Evolutionary conservation across 2,797 vertebrate genomes (phyloP).

Genomic region (Spheniscus humboldti): DNA sequence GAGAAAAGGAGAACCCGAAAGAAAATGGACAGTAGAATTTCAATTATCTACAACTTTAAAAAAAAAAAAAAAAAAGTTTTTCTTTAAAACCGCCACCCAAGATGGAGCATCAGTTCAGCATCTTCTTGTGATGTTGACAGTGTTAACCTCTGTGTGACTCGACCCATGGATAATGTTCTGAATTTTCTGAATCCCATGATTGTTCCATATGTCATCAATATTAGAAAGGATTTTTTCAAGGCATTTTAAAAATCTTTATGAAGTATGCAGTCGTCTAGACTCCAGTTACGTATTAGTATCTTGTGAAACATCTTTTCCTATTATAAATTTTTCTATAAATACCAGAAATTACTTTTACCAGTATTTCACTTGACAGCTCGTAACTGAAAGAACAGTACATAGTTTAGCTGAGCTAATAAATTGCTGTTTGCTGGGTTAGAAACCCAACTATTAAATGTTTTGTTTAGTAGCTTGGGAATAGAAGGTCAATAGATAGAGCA

Average conservation of each 20-base stretch:
- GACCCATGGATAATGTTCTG: neutral
- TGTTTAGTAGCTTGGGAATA: neutral
- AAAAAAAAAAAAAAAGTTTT: neutral
- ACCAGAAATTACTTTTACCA: neutral
- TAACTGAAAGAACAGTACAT: neutral
- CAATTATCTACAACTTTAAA: neutral
- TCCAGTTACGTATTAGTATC: neutral
- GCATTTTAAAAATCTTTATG: neutral
- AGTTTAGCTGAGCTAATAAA: neutral
- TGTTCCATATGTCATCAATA: neutral
- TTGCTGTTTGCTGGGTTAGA: neutral
- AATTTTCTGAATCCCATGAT: neutral
- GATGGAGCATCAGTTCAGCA: neutral
- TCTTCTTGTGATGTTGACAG: neutral
- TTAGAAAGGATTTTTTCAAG: neutral
- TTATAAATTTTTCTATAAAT: constrained; percentile 2
- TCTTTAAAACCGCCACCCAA: neutral
- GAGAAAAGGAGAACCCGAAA: neutral
- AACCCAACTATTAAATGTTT: neutral
- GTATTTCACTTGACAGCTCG: neutral
- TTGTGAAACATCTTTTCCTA: constrained; percentile 8
- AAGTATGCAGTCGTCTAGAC: neutral
- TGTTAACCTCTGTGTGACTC: neutral
- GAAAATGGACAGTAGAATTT: neutral
- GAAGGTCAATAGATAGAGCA: neutral